Evolutionary conservation across 2,888 invertebrate genomes (phyloP).

Genomic region (Limnephilus auricula): DNA sequence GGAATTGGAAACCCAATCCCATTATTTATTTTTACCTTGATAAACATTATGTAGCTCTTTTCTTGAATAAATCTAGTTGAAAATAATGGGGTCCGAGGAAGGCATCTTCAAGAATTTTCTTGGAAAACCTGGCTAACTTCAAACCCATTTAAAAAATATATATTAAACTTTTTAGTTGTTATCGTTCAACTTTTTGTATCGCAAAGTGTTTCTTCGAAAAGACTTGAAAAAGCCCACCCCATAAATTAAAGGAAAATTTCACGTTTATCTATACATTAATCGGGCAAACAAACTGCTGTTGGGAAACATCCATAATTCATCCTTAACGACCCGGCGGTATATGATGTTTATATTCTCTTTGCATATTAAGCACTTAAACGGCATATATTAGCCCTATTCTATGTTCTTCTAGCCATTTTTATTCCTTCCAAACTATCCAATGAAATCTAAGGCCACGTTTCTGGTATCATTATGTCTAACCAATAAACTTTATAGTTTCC

Average conservation of each 20-base stretch:
- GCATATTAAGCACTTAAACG: conserved; percentile 43
- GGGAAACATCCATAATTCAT: conserved; percentile 38
- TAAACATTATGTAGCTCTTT: too few relatives aligned
- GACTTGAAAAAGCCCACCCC: conserved; percentile 6
- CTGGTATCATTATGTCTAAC: not conserved
- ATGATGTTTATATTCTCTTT: conserved; percentile 35
- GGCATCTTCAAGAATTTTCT: not conserved
- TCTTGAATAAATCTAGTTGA: not conserved
- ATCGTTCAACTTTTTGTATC: not conserved
- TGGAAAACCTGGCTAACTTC: not conserved
- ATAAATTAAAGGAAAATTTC: conserved; percentile 31
- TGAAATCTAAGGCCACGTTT: not conserved
- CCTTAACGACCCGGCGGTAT: conserved; percentile 35
- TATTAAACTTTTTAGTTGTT: not conserved
- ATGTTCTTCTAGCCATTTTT: conserved; percentile 13
- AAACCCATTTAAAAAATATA: not conserved
- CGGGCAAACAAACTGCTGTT: conserved; percentile 40
- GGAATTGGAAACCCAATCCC: too few relatives aligned
- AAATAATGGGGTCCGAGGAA: not conserved
- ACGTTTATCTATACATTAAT: conserved; percentile 37
- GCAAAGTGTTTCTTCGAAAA: not conserved
- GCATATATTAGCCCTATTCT: conserved; percentile 23
- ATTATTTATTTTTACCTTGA: too few relatives aligned
- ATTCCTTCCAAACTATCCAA: conserved; percentile 24
- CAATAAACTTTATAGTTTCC: conserved; percentile 22